Evolutionary conservation across 2,113 vertebrate genomes (phyloP), one percentile per base, ranked within the genome.

Genomic region (Eulemur macaco): DNA sequence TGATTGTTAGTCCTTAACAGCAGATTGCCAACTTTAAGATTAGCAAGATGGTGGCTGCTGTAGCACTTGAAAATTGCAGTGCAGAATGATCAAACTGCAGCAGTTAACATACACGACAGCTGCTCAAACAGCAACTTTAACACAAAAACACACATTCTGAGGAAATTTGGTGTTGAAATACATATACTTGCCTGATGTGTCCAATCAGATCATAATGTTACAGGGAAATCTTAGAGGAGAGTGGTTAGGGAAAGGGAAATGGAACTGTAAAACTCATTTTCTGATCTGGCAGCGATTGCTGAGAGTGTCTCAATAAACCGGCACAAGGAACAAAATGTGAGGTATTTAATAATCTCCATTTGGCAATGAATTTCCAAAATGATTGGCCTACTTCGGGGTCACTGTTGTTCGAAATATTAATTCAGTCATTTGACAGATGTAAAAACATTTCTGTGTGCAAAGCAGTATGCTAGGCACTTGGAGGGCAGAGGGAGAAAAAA

Each of bases 291-390:
- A 66, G 37, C 60, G 63, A 81, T 56, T 85, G 71, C 71, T 68
- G 54, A 45, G 11, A 60, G 23, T 64, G 18, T 86, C 86, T 87
- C 68, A 69, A 68, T 93, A 78, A 91, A 90, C 12, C 83, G 11
- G 23, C 52, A 91, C 34, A 93, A 68, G 37, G 52, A 56, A 90
- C 60, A 93, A 76, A 77, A 69, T 27, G 17, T 58, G 76, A 71
- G 58, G 34, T 71, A 66, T 94, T 81, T 80, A 92, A 74, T 82
- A 68, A 77, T 31, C n/a, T 82, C 42, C 20, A 56, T 68, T 90
- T 93, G 71, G 10, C 50, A 90, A 27, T 29, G 29, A 5, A 17
- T 80, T 66, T 93, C 39, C 63, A 91, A 95, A 96, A 87, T 73
- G 17, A 82, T 1, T 78, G 42, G 56, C 56, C 34, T 85, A n/a